phyloP scores from a whole-genome alignment of 64 coral and sea anemone species.

The Stichodactyla helianthus region DNA sequence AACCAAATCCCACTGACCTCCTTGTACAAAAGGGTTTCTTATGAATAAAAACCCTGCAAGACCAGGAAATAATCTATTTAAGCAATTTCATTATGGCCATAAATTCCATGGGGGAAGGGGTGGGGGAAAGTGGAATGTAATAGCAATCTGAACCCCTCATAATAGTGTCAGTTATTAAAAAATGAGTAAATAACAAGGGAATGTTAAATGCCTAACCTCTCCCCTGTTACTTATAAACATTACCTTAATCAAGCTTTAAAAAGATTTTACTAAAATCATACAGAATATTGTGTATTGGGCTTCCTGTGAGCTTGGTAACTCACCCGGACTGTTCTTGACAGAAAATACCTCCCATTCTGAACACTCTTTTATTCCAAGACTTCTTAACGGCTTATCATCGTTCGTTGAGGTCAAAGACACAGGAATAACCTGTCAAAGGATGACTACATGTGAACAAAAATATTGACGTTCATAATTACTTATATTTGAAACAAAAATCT shows the following conservation, averaged over 20 bases:
- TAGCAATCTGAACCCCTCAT: too few relatives aligned
- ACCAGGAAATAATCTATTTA: background rate
- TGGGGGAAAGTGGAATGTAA: too few relatives aligned
- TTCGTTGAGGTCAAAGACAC: background rate
- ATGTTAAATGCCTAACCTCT: too few relatives aligned
- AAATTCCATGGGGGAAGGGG: too few relatives aligned
- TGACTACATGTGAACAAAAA: background rate
- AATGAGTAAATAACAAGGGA: too few relatives aligned
- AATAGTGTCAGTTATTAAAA: too few relatives aligned
- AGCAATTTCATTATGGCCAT: too few relatives aligned
- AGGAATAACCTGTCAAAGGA: background rate
- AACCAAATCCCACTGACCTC: constrained; percentile 19
- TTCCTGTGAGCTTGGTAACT: too few relatives aligned
- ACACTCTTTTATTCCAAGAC: background rate
- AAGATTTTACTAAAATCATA: too few relatives aligned
- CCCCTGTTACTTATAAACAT: too few relatives aligned
- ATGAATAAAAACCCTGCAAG: constrained; percentile 47
- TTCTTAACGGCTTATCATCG: background rate
- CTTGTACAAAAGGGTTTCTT: constrained; percentile 41
- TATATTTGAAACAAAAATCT: background rate
- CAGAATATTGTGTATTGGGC: too few relatives aligned
- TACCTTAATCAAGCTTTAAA: too few relatives aligned
- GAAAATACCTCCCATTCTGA: constrained; percentile 22
- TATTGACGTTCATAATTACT: background rate
- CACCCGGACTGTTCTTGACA: constrained; percentile 4